Base-by-base conservation (phyloP, 2,888 invertebrate genomes). In the Pedicia rivosa region DNA sequence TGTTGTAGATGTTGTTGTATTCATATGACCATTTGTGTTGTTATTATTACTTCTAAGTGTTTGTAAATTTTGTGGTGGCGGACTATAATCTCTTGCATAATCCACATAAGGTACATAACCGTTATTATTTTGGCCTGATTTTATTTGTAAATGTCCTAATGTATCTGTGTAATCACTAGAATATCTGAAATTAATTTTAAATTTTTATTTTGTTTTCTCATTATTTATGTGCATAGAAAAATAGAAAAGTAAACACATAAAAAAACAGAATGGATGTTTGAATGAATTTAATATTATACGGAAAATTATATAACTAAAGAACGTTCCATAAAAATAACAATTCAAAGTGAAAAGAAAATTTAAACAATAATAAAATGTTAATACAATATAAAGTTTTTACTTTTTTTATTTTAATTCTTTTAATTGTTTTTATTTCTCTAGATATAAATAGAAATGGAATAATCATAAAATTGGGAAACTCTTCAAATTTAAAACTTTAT, bases 41-140 rank as follows among this genome's bases (percentile, higher is more conserved):
- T 22, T 39, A 41, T 35, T 41, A 29, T 15, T 27, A 29, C 25
- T 37, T 22, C 13, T 35, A 33, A 35, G 16, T 33, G 35, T 33
- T 31, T 15, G 20, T 32, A 39, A 35, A 43, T 58, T 58, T 42
- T 59, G 60, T 0, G 60, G 73, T 5, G 87, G 86, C 3, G 88
- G 88, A 50, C 82, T 86, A 60, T 88, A 90, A 57, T 90, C 88
- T 22, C 86, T 73, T 6, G 78, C 74, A 55, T 86, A 90, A 57
- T 90, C 88, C 32, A 83, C 83, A 57, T 87, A 90, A 1, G 86
- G 84, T 42, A 83, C 79, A 57, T 86, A 87, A 17, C 83, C 83
- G 52, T 83, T 83, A 57, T 77, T 79, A 59, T 78, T 82, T 50
- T 82, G 79, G 38, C 81, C 81, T 42, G 30, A 37, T 40, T 42